Percentiles rank a stretch among this genome's conserved stretches.
phyloP scores from a whole-genome alignment of 2,888 invertebrate species.

The Chelonus formosanus region DNA sequence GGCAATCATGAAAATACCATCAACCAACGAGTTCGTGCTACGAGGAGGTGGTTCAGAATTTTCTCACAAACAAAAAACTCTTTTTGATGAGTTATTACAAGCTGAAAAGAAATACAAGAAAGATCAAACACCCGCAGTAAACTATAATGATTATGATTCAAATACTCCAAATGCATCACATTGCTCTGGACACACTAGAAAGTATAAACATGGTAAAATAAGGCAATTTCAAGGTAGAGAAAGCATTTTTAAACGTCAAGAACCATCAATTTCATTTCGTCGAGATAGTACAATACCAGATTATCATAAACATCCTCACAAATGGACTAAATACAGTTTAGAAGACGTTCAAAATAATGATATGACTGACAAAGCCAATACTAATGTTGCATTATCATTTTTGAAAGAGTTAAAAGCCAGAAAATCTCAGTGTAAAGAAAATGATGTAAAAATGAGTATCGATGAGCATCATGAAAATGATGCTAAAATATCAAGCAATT shows the following conservation, averaged over 20 bases:
- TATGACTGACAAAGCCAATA: conserved; percentile 81
- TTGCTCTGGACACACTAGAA: too few species aligned
- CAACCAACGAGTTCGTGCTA: conserved; percentile 41
- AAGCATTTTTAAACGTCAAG: conserved; percentile 82
- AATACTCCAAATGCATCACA: too few species aligned
- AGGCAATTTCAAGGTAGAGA: conserved; percentile 75
- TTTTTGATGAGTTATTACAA: conserved; percentile 75
- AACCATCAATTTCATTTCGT: conserved; percentile 69
- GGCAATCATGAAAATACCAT: conserved; percentile 35
- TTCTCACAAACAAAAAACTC: conserved; percentile 72
- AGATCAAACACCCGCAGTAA: conserved; percentile 49
- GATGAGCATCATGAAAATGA: conserved; percentile 33
- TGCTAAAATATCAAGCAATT: neutral
- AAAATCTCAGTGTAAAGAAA: conserved; percentile 54
- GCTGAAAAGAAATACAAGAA: conserved; percentile 70
- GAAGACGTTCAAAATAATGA: conserved; percentile 79
- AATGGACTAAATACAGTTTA: conserved; percentile 83
- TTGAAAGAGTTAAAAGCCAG: conserved; percentile 74
- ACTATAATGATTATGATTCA: conserved; percentile 24
- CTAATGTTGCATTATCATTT: conserved; percentile 80
- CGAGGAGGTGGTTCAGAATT: conserved; percentile 61
- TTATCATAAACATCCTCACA: conserved; percentile 78
- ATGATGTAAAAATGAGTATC: conserved; percentile 47
- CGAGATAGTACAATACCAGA: conserved; percentile 64
- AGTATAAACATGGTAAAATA: conserved; percentile 62